Evolutionary conservation across 64 coral and sea anemone species (phyloP).

Genomic region (Montipora cactus): DNA sequence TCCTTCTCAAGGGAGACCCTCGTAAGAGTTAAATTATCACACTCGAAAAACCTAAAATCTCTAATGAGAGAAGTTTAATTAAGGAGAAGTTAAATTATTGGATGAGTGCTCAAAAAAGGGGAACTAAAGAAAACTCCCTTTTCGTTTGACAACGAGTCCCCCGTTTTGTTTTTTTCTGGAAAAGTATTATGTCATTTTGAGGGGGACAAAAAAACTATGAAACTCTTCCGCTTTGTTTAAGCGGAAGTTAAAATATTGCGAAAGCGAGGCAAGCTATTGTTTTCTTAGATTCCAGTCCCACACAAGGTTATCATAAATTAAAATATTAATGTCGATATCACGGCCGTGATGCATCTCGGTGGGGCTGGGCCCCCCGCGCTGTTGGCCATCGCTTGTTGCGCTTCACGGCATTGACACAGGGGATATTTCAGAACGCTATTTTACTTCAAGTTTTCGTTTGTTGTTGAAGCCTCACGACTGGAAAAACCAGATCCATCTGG

Average conservation of each 20-base stretch:
- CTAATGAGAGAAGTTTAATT: no score
- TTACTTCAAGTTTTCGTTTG: conserved; percentile 93
- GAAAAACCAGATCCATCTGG: conserved; percentile 63
- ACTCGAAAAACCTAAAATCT: no score
- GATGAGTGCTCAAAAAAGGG: neutral
- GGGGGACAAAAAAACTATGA: neutral
- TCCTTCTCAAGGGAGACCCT: no score
- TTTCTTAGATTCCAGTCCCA: conserved; percentile 65
- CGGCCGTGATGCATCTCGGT: conserved; percentile 94
- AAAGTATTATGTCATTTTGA: neutral
- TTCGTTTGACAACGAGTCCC: neutral
- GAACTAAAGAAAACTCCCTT: neutral
- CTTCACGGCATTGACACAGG: conserved; percentile 99
- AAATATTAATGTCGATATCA: conserved; percentile 79
- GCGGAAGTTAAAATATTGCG: neutral
- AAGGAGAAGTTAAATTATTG: no score
- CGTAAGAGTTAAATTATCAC: no score
- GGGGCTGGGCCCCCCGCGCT: conserved; percentile 99
- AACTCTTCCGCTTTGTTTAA: conserved; percentile 41
- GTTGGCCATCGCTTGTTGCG: conserved; percentile 86
- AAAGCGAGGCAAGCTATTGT: conserved; percentile 89
- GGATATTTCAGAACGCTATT: conserved; percentile 98
- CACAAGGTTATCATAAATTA: conserved; percentile 80
- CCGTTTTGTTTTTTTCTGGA: neutral
- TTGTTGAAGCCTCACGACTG: conserved; percentile 85